Percentiles rank a stretch among this genome's conserved stretches.
Conservation (phyloP, 2,888 invertebrate genomes). For the Brachylomia viminalis region DNA sequence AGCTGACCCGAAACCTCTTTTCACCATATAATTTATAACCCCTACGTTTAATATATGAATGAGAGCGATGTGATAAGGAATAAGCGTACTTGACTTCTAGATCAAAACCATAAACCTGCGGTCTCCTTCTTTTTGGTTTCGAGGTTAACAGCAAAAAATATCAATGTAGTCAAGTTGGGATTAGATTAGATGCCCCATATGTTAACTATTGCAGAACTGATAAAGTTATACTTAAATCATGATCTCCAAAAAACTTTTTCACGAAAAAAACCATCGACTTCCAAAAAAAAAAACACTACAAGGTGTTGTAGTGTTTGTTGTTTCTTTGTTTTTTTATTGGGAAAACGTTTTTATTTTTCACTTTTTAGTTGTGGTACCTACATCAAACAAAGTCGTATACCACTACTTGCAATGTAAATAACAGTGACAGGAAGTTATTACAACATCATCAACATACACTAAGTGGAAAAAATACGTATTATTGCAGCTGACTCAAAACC, state of each 20-base stretch:
- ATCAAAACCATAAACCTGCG: conserved; percentile 38
- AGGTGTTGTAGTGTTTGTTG: too few relatives aligned
- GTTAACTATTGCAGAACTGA: conserved; percentile 44
- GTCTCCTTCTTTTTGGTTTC: conserved; percentile 18
- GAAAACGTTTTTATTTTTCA: too few relatives aligned
- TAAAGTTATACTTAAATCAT: conserved; percentile 17
- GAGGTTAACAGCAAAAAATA: conserved; percentile 40
- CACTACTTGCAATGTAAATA: too few relatives aligned
- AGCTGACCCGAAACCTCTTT: conserved; percentile 11
- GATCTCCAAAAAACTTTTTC: conserved; percentile 3
- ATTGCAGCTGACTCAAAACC: too few relatives aligned
- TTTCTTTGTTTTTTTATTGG: too few relatives aligned
- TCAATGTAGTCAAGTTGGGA: conserved; percentile 17
- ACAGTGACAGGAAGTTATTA: too few relatives aligned
- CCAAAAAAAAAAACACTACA: too few relatives aligned
- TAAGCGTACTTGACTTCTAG: conserved; percentile 42
- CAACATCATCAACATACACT: too few relatives aligned
- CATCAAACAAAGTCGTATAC: too few relatives aligned
- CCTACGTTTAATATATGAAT: conserved; percentile 8
- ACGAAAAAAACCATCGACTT: too few relatives aligned
- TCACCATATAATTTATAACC: conserved; percentile 25
- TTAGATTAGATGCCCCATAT: conserved; percentile 47
- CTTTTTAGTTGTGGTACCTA: too few relatives aligned
- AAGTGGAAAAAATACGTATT: too few relatives aligned
- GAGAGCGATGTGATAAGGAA: conserved; percentile 21